Base-by-base conservation (phyloP, 1,140 invertebrate species). In the Achroia grisella region DNA sequence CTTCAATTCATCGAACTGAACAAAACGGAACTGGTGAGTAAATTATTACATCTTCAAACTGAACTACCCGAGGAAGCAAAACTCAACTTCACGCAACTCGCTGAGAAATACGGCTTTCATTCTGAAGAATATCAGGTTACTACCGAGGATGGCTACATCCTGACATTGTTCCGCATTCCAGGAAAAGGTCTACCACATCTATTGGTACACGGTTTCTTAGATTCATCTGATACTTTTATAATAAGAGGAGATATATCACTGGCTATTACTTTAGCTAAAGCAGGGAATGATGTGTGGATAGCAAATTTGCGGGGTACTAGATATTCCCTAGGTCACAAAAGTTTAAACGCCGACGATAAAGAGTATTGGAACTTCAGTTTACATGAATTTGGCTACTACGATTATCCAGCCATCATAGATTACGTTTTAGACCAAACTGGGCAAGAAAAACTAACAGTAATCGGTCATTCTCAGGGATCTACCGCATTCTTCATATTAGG, bases 261-360 rank as follows among this genome's bases (percentile, higher is more conserved):
- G 13, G 89, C 77, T 3, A 89, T 86, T 48, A 60, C 86, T 28
- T 60, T 92, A 10, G 86, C 88, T 0, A 89, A 91, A 58, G 49
- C 67, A 43, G 89, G 89, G 2, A 91, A 89, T 48, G 91, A 92
- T 54, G 90, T 92, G 2, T 92, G 91, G 91, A 56, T 90, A 37
- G 78, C 88, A 1, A 92, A 92, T 59, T 74, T 76, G 8, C 71
- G 91, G 35, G 91, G 91, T 6, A 91, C 89, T 52, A 83, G 75
- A 31, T 91, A 92, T 54, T 89, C 89, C 0, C 71, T 75, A 35
- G 71, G 75, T 29, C 90, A 90, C 59, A 65, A 62, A 66, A 46
- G 8, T 48, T 90, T 2, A 77, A 37, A 83, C 29, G 64, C 87
- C 1, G 32, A 49, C 5, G 82, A 75, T 57, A 78, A 17, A 13